A percentile compares a stretch with the other conserved stretches of the same genome.
Conservation (phyloP, 2,113 vertebrate species). For the Sprattus sprattus region DNA sequence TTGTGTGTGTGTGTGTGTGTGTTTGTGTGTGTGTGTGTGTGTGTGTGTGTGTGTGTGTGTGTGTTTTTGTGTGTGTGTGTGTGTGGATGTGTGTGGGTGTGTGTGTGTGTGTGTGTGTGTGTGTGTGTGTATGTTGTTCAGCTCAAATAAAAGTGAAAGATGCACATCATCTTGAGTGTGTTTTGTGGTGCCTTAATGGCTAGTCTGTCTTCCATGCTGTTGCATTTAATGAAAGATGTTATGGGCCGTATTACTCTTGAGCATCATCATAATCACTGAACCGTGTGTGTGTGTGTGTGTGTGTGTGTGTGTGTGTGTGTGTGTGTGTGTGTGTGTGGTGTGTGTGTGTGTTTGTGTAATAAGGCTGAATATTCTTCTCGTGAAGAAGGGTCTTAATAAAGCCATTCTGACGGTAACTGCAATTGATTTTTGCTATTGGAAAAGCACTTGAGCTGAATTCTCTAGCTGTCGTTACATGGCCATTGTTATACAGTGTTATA, state of each 20-base stretch:
- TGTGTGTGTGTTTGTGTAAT: not conserved
- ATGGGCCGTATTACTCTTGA: slow-evolving; percentile 20
- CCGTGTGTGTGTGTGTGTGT: not conserved
- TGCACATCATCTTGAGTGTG: not conserved
- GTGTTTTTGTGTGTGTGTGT: too few relatives aligned
- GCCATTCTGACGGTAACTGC: not conserved
- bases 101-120: too few relatives aligned
- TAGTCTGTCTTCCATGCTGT: slow-evolving; percentile 10
- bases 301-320: too few relatives aligned
- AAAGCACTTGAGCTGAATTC: too few relatives aligned
- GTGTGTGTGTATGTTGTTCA: too few relatives aligned
- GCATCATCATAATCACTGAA: not conserved
- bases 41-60: too few relatives aligned
- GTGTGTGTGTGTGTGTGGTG: not conserved
- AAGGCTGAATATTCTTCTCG: slow-evolving; percentile 16
- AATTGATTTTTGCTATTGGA: too few relatives aligned
- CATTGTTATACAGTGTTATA: too few relatives aligned
- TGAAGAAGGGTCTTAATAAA: not conserved
- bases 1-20: not conserved
- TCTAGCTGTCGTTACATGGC: too few relatives aligned
- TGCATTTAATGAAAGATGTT: slow-evolving; percentile 24
- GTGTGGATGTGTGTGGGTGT: too few relatives aligned
- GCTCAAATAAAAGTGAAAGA: too few relatives aligned
- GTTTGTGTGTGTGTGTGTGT: not conserved
- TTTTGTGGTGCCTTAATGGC: slow-evolving; percentile 3